Conservation (phyloP, 1,140 invertebrate genomes). For the Cherax quadricarinatus region DNA sequence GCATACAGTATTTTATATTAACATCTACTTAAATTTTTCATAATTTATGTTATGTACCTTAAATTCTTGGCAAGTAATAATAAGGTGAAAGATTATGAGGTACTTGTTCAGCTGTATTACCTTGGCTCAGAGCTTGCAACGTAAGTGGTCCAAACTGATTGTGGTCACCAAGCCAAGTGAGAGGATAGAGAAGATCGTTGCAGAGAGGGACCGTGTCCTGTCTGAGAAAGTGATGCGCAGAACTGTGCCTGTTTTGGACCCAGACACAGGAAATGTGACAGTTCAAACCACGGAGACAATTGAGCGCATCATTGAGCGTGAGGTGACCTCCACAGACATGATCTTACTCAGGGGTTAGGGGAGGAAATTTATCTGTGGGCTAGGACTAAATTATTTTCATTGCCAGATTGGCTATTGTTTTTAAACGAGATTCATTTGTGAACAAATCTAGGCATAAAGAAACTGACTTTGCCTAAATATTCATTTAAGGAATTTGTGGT, state of each 20-base stretch:
- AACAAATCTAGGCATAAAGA: neutral
- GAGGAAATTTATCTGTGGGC: neutral
- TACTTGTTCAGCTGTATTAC: conserved; percentile 47
- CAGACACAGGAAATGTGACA: conserved; percentile 52
- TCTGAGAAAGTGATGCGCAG: conserved; percentile 62
- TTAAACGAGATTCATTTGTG: neutral
- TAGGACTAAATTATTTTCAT: neutral
- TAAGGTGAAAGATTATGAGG: conserved; percentile 11
- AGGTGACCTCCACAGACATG: conserved; percentile 51
- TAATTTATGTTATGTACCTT: neutral
- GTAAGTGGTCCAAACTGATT: conserved; percentile 64
- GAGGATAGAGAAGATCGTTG: conserved; percentile 57
- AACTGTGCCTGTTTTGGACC: conserved; percentile 57
- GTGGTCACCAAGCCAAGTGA: conserved; percentile 59
- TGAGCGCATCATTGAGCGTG: conserved; percentile 67
- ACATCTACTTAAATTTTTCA: neutral
- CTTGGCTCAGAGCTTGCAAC: conserved; percentile 45
- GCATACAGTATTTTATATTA: neutral
- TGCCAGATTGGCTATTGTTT: neutral
- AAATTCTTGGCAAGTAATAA: neutral
- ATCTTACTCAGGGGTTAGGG: conserved; percentile 18
- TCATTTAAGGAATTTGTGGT: too few relatives aligned
- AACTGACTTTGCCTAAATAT: neutral
- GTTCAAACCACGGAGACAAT: conserved; percentile 57
- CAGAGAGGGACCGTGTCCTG: conserved; percentile 55